phyloP scores from a whole-genome alignment of 1,140 invertebrate genomes.

The Conus betulinus region DNA sequence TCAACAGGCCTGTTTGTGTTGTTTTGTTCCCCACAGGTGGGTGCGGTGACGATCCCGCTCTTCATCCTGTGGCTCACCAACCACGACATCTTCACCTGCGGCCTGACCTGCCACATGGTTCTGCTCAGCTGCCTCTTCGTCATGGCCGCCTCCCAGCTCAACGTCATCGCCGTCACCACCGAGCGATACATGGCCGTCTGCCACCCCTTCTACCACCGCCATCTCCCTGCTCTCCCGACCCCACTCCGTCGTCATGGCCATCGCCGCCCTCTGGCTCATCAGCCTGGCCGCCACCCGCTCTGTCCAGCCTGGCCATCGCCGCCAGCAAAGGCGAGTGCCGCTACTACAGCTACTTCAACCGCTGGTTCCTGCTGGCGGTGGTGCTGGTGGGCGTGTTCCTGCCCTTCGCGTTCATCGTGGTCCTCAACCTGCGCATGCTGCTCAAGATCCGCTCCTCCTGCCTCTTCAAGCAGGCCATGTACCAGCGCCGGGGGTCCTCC shows the following conservation, averaged over 20 bases:
- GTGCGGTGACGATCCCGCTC: conserved; percentile 36
- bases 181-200: conserved; percentile 36
- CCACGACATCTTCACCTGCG: neutral
- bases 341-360: conserved; percentile 36
- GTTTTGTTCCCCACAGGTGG: conserved; percentile 78
- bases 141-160: conserved; percentile 29
- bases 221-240: neutral
- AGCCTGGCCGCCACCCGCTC: neutral
- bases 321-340: neutral
- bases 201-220: conserved; percentile 37
- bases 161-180: conserved; percentile 13
- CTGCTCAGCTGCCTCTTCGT: conserved; percentile 37
- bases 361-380: conserved; percentile 24
- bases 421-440: conserved; percentile 31
- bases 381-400: conserved; percentile 23
- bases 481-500: neutral
- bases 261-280: conserved; percentile 12
- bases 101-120: conserved; percentile 17
- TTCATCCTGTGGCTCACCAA: conserved; percentile 12
- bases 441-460: neutral
- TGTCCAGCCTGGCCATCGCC: conserved; percentile 26
- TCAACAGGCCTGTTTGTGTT: too few species aligned
- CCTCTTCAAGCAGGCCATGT: neutral
- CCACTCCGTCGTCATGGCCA: neutral
- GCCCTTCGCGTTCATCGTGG: conserved; percentile 21